Base-by-base conservation (phyloP, 2,888 invertebrate species). In the Aquatica leii region DNA sequence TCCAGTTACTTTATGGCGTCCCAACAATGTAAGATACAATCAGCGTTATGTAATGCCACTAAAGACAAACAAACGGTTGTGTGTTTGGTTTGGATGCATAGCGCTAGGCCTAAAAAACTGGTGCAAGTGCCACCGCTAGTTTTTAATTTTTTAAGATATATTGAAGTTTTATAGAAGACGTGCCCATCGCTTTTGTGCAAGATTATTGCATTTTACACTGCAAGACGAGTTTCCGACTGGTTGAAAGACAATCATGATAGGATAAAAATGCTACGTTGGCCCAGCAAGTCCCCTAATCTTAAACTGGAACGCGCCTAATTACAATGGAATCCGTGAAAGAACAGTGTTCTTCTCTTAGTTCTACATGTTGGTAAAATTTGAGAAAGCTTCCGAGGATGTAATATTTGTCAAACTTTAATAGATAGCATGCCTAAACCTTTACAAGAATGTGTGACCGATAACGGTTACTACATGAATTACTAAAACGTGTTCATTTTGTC, bases 31-130 rank as follows among this genome's bases (percentile, higher is more conserved):
- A n/a, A n/a, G n/a, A n/a, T n/a, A n/a, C n/a, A n/a, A n/a, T 18
- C 20, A n/a, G 3, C 5, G 17, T 9, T 12, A 48, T 48, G 24
- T 48, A 20, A 20, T 18, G 12, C 4, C 48, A 17, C 3, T 15
- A 9, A 9, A 3, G n/a, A 20, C 48, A 18, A 21, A 1, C 5
- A 20, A 20, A 11, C 17, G 5, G 48, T 18, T 2, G 12, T 18
- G 2, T 48, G 48, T n/a, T n/a, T n/a, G 48, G 21, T 18, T 48
- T 48, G 20, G 48, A 48, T 48, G 12, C 6, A 18, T 20, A 20
- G 4, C 1, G 48, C 20, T 11, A 18, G 48, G 12, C 21, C 48
- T 15, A n/a, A 20, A 4, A 11, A 48, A 21, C n/a, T 48, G 20
- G 17, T 48, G 3, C 48, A 48, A 48, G 12, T 48, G 12, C 20